Conservation (phyloP, 2,113 vertebrate species). For the Limnothrissa miodon region DNA sequence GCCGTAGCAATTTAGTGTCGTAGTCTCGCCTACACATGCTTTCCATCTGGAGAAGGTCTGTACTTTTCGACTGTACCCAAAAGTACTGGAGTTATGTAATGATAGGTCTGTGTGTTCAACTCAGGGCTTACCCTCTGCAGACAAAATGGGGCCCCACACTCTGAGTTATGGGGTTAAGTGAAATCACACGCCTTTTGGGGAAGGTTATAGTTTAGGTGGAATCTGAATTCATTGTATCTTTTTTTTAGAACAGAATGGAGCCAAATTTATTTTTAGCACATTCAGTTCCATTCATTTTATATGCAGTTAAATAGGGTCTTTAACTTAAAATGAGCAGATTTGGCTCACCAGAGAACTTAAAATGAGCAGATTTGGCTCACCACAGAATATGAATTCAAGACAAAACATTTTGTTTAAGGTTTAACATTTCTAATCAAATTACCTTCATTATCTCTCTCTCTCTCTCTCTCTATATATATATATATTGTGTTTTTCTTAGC, state of each 20-base stretch:
- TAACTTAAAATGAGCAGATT: not conserved
- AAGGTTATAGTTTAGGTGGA: not conserved
- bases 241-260: not conserved
- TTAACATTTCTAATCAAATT: too few relatives aligned
- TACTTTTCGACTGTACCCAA: slow-evolving; percentile 20
- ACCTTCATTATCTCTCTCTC: too few relatives aligned
- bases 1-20: not conserved
- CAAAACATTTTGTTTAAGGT: not conserved
- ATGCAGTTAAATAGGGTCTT: not conserved
- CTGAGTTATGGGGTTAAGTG: not conserved
- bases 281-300: not conserved
- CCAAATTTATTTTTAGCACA: too few relatives aligned
- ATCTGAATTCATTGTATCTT: not conserved
- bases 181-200: not conserved
- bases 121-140: not conserved
- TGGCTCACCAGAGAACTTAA: too few relatives aligned
- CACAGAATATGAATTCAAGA: not conserved
- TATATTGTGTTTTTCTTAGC: too few relatives aligned
- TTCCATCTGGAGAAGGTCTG: not conserved
- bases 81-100: slow-evolving; percentile 13
- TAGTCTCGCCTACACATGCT: not conserved
- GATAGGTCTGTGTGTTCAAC: not conserved
- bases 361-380: too few relatives aligned
- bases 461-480: too few relatives aligned
- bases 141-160: not conserved